Evolutionary conservation across 2,888 invertebrate species (phyloP).

Genomic region (Volucella inflata): DNA sequence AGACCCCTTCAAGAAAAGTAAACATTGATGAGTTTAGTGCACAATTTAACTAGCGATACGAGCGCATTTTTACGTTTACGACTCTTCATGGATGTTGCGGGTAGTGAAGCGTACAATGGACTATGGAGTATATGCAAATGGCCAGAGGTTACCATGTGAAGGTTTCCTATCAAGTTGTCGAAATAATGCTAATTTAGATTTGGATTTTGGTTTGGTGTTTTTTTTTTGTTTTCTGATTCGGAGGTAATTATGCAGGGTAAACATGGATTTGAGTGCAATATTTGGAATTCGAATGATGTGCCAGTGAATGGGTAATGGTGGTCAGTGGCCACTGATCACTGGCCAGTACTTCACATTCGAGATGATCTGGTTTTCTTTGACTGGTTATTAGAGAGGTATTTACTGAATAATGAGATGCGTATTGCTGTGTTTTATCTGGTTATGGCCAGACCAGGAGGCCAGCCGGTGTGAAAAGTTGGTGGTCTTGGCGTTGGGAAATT

Average conservation of each 20-base stretch:
- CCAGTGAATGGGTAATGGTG: too few species aligned
- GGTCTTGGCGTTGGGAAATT: too few species aligned
- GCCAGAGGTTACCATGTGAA: constrained; percentile 43
- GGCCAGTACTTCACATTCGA: too few species aligned
- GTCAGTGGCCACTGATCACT: too few species aligned
- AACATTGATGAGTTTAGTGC: constrained; percentile 33
- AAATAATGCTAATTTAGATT: constrained; percentile 22
- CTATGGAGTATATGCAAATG: constrained; percentile 39
- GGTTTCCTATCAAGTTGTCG: constrained; percentile 23
- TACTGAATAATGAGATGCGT: too few species aligned
- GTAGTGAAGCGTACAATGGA: constrained; percentile 24
- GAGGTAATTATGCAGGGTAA: constrained; percentile 39
- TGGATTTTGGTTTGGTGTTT: not conserved
- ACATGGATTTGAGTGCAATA: constrained; percentile 5
- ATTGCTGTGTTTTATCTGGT: too few species aligned
- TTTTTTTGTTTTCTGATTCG: not conserved
- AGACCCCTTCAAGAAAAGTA: not conserved
- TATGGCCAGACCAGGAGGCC: too few species aligned
- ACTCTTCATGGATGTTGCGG: constrained; percentile 21
- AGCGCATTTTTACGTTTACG: not conserved
- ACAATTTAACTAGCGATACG: constrained; percentile 55
- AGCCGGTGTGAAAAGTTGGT: too few species aligned
- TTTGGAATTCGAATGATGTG: too few species aligned
- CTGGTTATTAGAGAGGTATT: too few species aligned
- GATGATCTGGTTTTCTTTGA: too few species aligned